Conservation (phyloP, 2,113 vertebrate genomes). For the Stigmatopora nigra region DNA sequence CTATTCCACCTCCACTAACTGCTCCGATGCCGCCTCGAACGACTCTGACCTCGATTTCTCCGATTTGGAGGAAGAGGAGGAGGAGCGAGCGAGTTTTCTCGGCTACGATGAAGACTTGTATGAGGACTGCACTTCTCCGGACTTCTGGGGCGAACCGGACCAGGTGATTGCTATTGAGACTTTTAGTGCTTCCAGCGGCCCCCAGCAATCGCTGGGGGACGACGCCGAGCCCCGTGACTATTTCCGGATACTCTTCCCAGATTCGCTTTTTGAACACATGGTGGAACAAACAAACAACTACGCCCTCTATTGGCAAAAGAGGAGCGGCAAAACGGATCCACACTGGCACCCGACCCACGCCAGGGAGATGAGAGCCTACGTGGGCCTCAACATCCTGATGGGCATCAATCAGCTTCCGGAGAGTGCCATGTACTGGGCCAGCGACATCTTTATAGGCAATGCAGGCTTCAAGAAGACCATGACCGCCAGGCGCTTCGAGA, state of each 20-base stretch:
- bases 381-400: slow-evolving; percentile 76
- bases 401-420: slow-evolving; percentile 78
- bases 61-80: slow-evolving; percentile 71
- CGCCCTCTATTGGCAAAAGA: slow-evolving; percentile 77
- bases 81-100: slow-evolving; percentile 71
- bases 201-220: slow-evolving; percentile 75
- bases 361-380: slow-evolving; percentile 73
- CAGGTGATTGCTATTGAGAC: slow-evolving; percentile 73
- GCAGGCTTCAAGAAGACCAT: slow-evolving; percentile 78
- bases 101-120: slow-evolving; percentile 64
- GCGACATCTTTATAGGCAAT: slow-evolving; percentile 76
- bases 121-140: slow-evolving; percentile 66
- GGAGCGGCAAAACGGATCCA: slow-evolving; percentile 72
- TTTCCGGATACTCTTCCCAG: slow-evolving; percentile 79
- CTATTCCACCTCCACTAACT: slow-evolving; percentile 71
- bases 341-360: slow-evolving; percentile 76
- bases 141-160: slow-evolving; percentile 78
- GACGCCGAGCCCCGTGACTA: slow-evolving; percentile 78
- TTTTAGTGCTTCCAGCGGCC: slow-evolving; percentile 70
- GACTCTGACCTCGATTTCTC: slow-evolving; percentile 80
- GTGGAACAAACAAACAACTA: slow-evolving; percentile 82
- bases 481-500: slow-evolving; percentile 73
- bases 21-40: slow-evolving; percentile 70
- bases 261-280: slow-evolving; percentile 80
- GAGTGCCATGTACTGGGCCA: slow-evolving; percentile 77